A percentile compares a stretch with the other conserved stretches of the same genome.
phyloP scores from a whole-genome alignment of 35 echinoderm and acorn worm genomes.

The Stichopus chloronotus region DNA sequence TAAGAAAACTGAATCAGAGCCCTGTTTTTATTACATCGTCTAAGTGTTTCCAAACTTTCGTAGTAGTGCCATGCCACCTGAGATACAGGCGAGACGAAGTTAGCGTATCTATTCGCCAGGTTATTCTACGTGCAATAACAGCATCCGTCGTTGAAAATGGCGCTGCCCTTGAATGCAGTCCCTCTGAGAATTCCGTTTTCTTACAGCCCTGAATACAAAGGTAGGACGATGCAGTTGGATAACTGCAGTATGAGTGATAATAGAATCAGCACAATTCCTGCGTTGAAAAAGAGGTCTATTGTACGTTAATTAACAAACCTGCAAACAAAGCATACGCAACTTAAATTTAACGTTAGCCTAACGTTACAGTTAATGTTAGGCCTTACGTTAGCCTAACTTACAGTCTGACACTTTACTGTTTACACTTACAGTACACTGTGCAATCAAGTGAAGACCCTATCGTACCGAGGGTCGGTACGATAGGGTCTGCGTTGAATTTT shows the following conservation, averaged over 20 bases:
- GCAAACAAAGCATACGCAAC: neutral
- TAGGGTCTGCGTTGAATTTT: neutral
- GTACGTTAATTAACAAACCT: neutral
- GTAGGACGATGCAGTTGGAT: neutral
- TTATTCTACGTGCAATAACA: neutral
- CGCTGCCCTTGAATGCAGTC: conserved; percentile 25
- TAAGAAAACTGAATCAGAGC: too few relatives aligned
- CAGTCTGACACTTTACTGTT: neutral
- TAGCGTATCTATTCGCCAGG: neutral
- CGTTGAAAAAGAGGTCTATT: neutral
- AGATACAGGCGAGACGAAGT: neutral
- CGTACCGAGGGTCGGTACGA: neutral
- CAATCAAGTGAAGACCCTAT: neutral
- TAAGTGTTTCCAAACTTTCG: neutral
- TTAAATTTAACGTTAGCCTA: neutral
- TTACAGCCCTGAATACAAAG: conserved; percentile 51
- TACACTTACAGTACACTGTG: neutral
- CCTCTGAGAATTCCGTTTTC: conserved; percentile 31
- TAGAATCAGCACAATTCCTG: neutral
- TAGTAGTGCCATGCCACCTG: neutral
- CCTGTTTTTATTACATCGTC: too few relatives aligned
- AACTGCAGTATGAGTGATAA: neutral
- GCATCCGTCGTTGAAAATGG: conserved; percentile 8
- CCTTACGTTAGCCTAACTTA: conserved; percentile 16
- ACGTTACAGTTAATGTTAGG: neutral